Conservation (phyloP, 2,888 invertebrate species). For the Yponomeuta plumbellus region DNA sequence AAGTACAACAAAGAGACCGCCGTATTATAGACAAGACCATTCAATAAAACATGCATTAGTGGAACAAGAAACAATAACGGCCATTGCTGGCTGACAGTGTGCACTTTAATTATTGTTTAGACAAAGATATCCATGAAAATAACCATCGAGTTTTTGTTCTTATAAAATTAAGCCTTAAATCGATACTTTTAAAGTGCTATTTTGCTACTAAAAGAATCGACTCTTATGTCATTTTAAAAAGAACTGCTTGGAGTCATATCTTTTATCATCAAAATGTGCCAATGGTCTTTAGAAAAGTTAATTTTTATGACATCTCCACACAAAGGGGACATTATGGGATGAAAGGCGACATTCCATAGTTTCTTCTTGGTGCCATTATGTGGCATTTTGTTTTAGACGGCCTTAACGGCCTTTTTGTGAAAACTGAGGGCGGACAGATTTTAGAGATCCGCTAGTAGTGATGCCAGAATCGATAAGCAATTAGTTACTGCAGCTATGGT, state of each 20-base stretch:
- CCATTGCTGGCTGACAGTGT: constrained; percentile 58
- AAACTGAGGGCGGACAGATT: not conserved
- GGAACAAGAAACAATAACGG: constrained; percentile 70
- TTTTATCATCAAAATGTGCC: constrained; percentile 65
- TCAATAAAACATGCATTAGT: constrained; percentile 56
- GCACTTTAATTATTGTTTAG: constrained; percentile 67
- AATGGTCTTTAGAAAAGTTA: constrained; percentile 55
- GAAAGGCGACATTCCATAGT: constrained; percentile 57
- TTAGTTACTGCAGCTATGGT: no score
- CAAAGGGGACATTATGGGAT: constrained; percentile 55
- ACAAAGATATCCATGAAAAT: constrained; percentile 46
- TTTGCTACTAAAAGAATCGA: not conserved
- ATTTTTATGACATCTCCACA: constrained; percentile 68
- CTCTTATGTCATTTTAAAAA: not conserved
- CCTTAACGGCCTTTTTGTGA: constrained; percentile 11
- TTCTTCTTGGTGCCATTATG: constrained; percentile 46
- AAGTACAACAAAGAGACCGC: constrained; percentile 28
- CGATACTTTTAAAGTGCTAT: not conserved
- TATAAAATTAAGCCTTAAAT: not conserved
- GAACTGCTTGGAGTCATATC: constrained; percentile 37
- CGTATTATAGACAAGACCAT: constrained; percentile 63
- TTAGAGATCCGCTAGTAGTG: not conserved
- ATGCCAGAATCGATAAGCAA: no score
- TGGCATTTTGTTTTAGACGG: constrained; percentile 25
- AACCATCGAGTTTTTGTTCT: not conserved